These are phyloP conservation scores for Amiota minor DNA, from an alignment of 2,888 invertebrate genomes.

Conservation along the genomic window DNA sequence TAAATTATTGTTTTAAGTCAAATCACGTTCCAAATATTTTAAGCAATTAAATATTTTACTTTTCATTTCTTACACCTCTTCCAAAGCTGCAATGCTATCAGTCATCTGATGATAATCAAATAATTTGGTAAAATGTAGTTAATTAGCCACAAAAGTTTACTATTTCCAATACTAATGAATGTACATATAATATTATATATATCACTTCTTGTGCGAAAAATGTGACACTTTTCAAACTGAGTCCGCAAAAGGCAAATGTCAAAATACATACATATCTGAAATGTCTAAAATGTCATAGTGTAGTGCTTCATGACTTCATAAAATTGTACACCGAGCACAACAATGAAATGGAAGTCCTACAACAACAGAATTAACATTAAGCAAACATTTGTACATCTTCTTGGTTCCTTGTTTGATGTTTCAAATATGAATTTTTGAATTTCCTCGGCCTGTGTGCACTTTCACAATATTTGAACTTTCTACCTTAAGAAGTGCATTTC, in stretches of 20 bases:
- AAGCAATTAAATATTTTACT: no score
- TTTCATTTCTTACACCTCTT: no score
- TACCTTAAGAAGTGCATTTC: no score
- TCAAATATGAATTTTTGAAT: neutral
- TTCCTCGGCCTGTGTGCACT: neutral
- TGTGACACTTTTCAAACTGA: neutral
- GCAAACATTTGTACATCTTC: neutral
- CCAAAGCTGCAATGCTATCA: no score
- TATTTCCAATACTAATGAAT: no score
- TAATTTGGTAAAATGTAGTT: no score
- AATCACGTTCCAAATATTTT: no score
- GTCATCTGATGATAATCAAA: no score
- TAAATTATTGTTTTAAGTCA: no score
- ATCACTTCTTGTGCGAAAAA: conserved; percentile 12
- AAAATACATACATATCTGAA: neutral
- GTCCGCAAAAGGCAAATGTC: neutral
- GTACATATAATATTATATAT: no score
- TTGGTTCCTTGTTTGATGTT: conserved; percentile 17
- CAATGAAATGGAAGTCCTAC: neutral
- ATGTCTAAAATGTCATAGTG: conserved; percentile 34
- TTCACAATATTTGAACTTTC: neutral
- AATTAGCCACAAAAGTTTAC: no score
- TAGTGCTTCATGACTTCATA: conserved; percentile 26
- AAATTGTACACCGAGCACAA: neutral
- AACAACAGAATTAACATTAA: no score